Base-by-base conservation (phyloP, 1,140 invertebrate genomes). In the Bactericera cockerelli region DNA sequence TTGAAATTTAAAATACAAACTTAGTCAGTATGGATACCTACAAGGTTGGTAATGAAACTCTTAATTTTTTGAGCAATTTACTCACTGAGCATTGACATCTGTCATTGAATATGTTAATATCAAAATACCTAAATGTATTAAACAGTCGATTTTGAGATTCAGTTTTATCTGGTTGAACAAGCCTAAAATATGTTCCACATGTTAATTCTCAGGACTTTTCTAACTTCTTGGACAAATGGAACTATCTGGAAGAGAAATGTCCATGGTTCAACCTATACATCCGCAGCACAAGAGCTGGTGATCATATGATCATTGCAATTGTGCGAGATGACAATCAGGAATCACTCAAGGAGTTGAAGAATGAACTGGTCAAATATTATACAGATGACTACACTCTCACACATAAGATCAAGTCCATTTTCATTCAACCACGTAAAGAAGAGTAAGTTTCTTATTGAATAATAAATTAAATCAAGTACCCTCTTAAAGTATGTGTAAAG, bases 191-290 rank as follows among this genome's bases (percentile, higher is more conserved):
- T n/a, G n/a, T n/a, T n/a, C n/a, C n/a, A n/a, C n/a, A n/a, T n/a
- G n/a, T n/a, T n/a, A n/a, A n/a, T n/a, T n/a, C n/a, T 49, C 42
- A 49, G 42, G 42, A 49, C 42, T 49, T 49, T n/a, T 49, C 42
- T 49, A 49, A 49, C 42, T 49, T 49, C 19, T 49, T 49, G 42
- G 42, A 49, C 42, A 49, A 49, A 49, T 49, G 42, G 42, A 49
- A 49, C 22, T 49, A 49, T 49, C 42, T 49, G n/a, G 42, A 49
- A 49, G 42, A 49, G 42, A 49, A n/a, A 6, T 49, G 42, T 49
- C 42, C 42, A 49, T 49, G 42, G 42, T n/a, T 10, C 4, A 49
- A 49, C 19, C 22, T 49, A 16, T 49, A 10, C 22, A 49, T 49
- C 3, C 4, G 42, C 6, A 4, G 8, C 42, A 49, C 42, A 6